These are phyloP conservation scores for Meiosimyza decipiens DNA, from an alignment of 2,888 invertebrate species.

Conservation along the genomic window DNA sequence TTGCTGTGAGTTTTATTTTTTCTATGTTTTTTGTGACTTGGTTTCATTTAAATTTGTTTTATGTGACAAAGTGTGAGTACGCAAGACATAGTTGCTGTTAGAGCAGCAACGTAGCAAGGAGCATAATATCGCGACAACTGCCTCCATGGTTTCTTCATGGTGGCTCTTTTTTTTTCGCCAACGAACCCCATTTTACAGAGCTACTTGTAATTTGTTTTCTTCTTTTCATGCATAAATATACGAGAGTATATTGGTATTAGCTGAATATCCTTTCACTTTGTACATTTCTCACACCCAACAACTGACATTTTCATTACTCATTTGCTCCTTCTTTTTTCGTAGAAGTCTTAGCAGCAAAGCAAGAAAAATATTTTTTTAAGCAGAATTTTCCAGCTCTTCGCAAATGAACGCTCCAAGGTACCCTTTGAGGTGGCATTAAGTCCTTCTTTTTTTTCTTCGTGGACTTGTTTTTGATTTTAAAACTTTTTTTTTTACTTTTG, in stretches of 20 bases:
- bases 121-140: background rate
- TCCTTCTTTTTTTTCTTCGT: no score
- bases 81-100: background rate
- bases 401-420: background rate
- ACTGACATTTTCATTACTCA: conserved; percentile 1
- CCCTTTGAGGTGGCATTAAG: conserved; percentile 6
- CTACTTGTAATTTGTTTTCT: background rate
- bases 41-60: conserved; percentile 5
- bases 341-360: background rate
- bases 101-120: background rate
- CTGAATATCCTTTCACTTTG: conserved; percentile 18
- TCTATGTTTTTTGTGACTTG: conserved; percentile 20
- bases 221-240: conserved; percentile 3
- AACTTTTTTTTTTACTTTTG: no score
- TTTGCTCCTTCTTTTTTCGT: conserved; percentile 1
- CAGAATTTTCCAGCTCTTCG: conserved; percentile 4
- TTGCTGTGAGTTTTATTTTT: background rate
- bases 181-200: conserved; percentile 8
- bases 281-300: background rate
- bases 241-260: background rate
- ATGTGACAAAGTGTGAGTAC: background rate
- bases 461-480: no score
- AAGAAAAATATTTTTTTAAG: conserved; percentile 12
- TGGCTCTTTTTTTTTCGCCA: background rate
- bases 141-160: background rate